phyloP scores from a whole-genome alignment of 2,113 vertebrate species.

The Tragelaphus scriptus region DNA sequence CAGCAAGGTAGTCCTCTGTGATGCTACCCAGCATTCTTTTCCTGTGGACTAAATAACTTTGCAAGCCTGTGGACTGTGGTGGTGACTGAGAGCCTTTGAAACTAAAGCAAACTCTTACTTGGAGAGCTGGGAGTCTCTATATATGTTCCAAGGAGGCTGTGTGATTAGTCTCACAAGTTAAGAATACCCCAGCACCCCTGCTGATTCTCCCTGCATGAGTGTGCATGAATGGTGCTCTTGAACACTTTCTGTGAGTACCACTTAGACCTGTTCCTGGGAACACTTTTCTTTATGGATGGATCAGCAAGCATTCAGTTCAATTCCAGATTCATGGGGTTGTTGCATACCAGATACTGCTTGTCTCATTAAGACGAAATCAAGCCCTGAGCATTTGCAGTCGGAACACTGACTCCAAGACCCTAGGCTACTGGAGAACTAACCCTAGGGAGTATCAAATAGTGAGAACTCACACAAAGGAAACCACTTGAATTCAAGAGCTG shows the following conservation, averaged over 20 bases:
- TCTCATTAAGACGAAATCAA: background rate
- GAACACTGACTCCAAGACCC: background rate
- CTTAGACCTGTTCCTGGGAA: background rate
- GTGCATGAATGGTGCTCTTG: background rate
- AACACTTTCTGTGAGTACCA: background rate
- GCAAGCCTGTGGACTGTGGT: background rate
- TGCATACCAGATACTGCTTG: background rate
- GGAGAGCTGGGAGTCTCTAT: background rate
- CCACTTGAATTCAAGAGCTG: too few relatives aligned
- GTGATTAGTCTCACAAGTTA: background rate
- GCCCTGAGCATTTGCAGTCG: background rate
- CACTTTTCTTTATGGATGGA: background rate
- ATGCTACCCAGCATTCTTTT: background rate
- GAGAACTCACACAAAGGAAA: too few relatives aligned
- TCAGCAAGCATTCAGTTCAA: background rate
- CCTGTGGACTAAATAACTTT: background rate
- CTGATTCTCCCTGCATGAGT: background rate
- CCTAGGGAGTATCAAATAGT: too few relatives aligned
- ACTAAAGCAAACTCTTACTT: background rate
- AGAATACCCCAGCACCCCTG: background rate
- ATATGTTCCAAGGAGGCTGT: background rate
- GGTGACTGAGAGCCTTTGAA: background rate
- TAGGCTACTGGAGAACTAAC: background rate
- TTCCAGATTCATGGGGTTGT: background rate
- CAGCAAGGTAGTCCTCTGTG: background rate